Percentiles rank a stretch among this genome's conserved stretches.
phyloP scores from a whole-genome alignment of 2,797 vertebrate genomes.

The Leucoraja ocellata region DNA sequence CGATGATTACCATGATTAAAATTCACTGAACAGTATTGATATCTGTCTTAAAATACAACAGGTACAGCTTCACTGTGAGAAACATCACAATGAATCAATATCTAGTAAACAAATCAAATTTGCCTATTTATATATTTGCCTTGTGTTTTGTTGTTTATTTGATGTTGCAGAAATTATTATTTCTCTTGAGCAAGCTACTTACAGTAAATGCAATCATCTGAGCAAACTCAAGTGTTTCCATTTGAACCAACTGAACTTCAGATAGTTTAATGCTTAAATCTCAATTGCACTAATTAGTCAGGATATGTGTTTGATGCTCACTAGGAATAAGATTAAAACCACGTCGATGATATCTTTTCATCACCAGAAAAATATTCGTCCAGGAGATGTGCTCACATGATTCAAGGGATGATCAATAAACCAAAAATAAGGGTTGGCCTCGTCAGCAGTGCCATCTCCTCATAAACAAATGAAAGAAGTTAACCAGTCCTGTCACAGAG shows the following conservation, averaged over 20 bases:
- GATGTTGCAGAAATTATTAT: not conserved
- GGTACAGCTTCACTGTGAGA: not conserved
- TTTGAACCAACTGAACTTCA: not conserved
- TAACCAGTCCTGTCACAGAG: not conserved
- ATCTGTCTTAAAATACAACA: not conserved
- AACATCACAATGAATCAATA: not conserved
- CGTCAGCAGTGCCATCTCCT: too few relatives aligned
- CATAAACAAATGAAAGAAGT: too few relatives aligned
- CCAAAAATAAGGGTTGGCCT: too few relatives aligned
- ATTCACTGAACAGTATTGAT: not conserved
- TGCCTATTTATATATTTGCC: not conserved
- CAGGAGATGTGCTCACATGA: not conserved
- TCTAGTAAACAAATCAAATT: not conserved
- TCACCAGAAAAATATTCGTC: not conserved
- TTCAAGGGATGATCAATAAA: too few relatives aligned
- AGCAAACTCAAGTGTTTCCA: not conserved
- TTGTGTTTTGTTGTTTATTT: not conserved
- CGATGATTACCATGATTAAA: not conserved
- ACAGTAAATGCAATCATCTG: not conserved
- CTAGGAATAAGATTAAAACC: not conserved
- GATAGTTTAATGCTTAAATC: not conserved
- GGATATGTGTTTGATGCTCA: not conserved
- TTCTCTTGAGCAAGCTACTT: not conserved
- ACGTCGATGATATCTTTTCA: too few relatives aligned
- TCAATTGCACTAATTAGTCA: not conserved